A percentile compares a stretch with the other conserved stretches of the same genome.
Conservation (phyloP, 2,113 vertebrate genomes). For the Calonectris borealis region DNA sequence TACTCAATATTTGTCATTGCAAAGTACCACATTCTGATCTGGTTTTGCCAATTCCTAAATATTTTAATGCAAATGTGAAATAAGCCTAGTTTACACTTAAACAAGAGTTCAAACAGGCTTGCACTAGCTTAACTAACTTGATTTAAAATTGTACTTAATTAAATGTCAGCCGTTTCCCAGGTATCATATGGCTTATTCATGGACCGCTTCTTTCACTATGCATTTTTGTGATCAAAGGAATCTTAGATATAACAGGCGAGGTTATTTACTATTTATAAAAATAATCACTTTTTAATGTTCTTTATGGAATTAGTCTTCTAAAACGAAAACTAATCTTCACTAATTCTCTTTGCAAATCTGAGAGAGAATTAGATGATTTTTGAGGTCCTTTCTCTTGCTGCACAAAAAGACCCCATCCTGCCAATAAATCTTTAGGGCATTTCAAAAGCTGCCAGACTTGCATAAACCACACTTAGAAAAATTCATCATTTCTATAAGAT, state of each 20-base stretch:
- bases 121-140: neutral
- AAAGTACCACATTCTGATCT: neutral
- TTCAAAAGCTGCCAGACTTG: neutral
- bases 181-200: neutral
- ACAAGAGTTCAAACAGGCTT: neutral
- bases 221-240: neutral
- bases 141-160: conserved; percentile 4
- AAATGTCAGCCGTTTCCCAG: neutral
- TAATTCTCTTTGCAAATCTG: neutral
- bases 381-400: neutral
- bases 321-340: neutral
- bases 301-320: neutral
- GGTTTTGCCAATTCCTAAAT: neutral
- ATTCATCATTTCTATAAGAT: neutral
- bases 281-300: neutral
- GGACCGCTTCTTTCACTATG: neutral
- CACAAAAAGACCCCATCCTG: neutral
- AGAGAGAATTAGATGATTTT: neutral
- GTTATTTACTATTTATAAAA: conserved; percentile 8
- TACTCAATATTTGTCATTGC: neutral
- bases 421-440: neutral
- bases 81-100: neutral
- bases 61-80: neutral
- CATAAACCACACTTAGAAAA: neutral
- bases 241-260: neutral